Conservation (phyloP, 2,113 vertebrate species). For the Zingel zingel region DNA sequence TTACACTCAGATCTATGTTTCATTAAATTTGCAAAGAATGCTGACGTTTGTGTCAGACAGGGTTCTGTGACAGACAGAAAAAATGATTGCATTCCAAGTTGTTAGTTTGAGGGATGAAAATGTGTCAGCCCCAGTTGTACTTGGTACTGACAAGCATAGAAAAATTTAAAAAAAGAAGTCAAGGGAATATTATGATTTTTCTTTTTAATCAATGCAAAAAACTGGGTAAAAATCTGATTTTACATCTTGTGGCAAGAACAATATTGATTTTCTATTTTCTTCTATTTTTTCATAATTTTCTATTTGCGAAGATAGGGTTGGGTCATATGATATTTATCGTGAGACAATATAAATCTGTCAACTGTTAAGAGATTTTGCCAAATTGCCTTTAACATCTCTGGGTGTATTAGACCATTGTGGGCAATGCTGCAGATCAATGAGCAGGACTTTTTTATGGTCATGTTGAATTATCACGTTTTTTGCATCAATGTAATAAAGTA, state of each 20-base stretch:
- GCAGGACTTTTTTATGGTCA: no score
- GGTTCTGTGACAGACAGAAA: not conserved
- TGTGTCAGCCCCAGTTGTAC: not conserved
- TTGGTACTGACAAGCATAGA: not conserved
- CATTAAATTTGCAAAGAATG: constrained; percentile 19
- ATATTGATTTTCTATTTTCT: not conserved
- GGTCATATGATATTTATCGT: not conserved
- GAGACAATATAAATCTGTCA: not conserved
- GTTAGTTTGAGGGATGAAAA: no score
- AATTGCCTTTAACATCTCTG: not conserved
- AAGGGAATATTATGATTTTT: not conserved
- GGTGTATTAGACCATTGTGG: no score
- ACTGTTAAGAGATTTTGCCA: not conserved
- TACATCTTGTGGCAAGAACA: not conserved
- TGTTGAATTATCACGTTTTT: no score
- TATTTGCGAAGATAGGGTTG: not conserved
- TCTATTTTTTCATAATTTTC: not conserved
- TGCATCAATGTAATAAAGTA: not conserved
- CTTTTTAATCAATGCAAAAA: not conserved
- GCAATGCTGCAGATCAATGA: no score
- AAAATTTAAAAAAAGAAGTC: not conserved
- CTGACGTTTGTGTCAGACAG: not conserved
- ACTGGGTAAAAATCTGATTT: not conserved
- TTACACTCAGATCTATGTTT: not conserved
- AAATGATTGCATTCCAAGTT: not conserved